These are phyloP conservation scores for Porites cylindrica DNA, from an alignment of 92 coral and sea anemone genomes.

Conservation along the genomic window DNA sequence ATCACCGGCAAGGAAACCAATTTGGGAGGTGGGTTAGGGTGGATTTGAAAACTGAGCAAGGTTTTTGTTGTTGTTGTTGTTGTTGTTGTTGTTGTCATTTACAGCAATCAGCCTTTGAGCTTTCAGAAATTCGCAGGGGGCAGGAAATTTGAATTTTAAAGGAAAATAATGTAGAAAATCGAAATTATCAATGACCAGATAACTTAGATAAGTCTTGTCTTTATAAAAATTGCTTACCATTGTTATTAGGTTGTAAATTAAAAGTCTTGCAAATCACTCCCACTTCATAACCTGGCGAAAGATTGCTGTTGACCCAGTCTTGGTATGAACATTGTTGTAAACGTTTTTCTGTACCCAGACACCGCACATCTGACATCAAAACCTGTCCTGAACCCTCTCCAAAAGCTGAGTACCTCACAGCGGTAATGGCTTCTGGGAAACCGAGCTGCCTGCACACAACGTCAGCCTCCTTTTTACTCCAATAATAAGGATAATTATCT, in stretches of 20 bases:
- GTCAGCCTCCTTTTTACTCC: slow-evolving; percentile 20
- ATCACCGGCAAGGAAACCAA: too few species aligned
- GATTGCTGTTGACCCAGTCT: not conserved
- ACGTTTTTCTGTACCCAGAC: slow-evolving; percentile 3
- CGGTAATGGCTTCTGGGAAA: slow-evolving; percentile 23
- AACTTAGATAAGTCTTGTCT: too few species aligned
- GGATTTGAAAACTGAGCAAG: too few species aligned
- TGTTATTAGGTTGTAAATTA: not conserved
- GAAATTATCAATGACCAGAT: too few species aligned
- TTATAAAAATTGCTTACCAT: not conserved
- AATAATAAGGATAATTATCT: not conserved
- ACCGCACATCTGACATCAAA: slow-evolving; percentile 7
- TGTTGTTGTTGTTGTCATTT: too few species aligned
- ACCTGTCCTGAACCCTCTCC: slow-evolving; percentile 12
- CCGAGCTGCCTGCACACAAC: not conserved
- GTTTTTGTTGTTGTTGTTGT: too few species aligned
- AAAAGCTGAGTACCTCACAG: not conserved
- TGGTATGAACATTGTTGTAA: slow-evolving; percentile 3
- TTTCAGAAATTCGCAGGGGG: too few species aligned
- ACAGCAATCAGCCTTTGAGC: too few species aligned
- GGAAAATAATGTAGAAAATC: too few species aligned
- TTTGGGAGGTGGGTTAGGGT: too few species aligned
- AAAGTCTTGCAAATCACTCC: slow-evolving; percentile 23
- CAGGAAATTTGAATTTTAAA: too few species aligned
- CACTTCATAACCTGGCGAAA: not conserved